Evolutionary conservation across 2,113 vertebrate species (phyloP).

Genomic region (Circaetus cinerascens): DNA sequence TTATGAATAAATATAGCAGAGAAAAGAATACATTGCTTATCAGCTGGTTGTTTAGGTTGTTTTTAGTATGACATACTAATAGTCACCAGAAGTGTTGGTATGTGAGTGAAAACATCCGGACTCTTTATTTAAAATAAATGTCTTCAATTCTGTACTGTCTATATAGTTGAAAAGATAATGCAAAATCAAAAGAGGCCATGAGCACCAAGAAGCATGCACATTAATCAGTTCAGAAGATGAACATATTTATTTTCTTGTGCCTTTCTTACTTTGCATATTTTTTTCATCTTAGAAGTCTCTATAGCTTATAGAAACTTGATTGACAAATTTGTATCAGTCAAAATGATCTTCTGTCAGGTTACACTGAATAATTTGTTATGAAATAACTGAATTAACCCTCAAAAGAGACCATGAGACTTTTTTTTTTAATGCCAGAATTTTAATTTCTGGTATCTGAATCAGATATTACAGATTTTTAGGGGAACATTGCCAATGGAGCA

Average conservation of each 20-base stretch:
- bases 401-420: neutral
- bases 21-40: neutral
- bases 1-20: neutral
- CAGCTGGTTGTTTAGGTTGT: neutral
- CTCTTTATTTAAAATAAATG: neutral
- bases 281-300: neutral
- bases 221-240: neutral
- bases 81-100: neutral
- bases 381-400: neutral
- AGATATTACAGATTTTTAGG: neutral
- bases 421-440: neutral
- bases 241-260: neutral
- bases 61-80: neutral
- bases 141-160: neutral
- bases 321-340: neutral
- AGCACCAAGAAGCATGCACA: neutral
- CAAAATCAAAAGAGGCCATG: neutral
- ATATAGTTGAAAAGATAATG: neutral
- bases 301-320: neutral
- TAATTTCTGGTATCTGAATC: neutral
- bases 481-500: neutral
- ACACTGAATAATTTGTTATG: neutral
- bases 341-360: neutral
- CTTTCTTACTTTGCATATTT: neutral
- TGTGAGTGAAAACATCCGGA: neutral